Evolutionary conservation across 2,888 invertebrate genomes (phyloP).

Genomic region (Baccha elongata): DNA sequence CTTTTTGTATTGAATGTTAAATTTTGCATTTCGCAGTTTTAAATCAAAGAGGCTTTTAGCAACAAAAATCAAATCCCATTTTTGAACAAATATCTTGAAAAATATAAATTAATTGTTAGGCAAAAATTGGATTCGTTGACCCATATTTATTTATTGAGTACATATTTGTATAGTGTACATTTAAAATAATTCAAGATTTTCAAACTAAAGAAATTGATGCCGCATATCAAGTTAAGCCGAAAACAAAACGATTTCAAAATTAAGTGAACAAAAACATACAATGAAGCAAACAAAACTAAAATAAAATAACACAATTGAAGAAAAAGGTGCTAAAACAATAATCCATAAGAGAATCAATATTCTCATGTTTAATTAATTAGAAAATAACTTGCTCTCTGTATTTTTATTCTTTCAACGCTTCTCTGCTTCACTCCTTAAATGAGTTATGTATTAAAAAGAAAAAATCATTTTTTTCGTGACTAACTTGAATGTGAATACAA

Average conservation of each 20-base stretch:
- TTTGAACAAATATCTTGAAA: no score
- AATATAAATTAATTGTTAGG: no score
- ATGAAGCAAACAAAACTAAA: slow-evolving; percentile 15
- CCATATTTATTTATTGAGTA: no score
- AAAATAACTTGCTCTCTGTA: slow-evolving; percentile 54
- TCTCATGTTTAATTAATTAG: slow-evolving; percentile 47
- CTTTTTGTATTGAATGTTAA: no score
- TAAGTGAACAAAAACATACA: neutral
- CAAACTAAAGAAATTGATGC: slow-evolving; percentile 10
- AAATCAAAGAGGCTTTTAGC: no score
- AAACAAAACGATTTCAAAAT: neutral
- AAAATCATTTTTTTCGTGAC: slow-evolving; percentile 46
- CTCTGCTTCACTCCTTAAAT: slow-evolving; percentile 30
- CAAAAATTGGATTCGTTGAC: no score
- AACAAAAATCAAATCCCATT: no score
- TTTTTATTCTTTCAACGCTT: slow-evolving; percentile 25
- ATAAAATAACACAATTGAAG: slow-evolving; percentile 41
- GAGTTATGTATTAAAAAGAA: slow-evolving; percentile 11
- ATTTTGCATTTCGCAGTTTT: no score
- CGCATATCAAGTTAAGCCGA: slow-evolving; percentile 56
- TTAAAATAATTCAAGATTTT: neutral
- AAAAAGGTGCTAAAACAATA: slow-evolving; percentile 66
- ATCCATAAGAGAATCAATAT: slow-evolving; percentile 30
- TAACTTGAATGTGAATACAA: slow-evolving; percentile 52
- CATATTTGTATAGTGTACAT: no score